Conservation (phyloP, 2,113 vertebrate species). For the Rostratula benghalensis region DNA sequence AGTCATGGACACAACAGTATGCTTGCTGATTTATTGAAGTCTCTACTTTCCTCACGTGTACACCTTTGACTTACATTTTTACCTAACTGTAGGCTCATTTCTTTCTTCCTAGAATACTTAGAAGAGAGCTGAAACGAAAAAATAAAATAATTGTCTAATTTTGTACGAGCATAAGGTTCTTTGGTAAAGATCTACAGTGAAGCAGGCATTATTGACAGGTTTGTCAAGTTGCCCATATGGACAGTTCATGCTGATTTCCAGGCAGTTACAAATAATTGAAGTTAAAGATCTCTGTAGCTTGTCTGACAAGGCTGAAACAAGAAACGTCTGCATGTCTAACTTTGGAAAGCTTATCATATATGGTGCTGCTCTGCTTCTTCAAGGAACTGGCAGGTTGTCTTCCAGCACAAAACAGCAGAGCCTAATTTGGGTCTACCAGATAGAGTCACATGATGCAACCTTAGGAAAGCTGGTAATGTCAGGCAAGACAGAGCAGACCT, state of each 20-base stretch:
- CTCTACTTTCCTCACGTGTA: neutral
- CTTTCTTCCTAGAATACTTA: neutral
- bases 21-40: neutral
- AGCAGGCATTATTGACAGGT: slow-evolving; percentile 26
- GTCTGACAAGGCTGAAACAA: slow-evolving; percentile 13
- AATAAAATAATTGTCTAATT: neutral
- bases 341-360: neutral
- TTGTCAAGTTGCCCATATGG: slow-evolving; percentile 24
- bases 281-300: slow-evolving; percentile 4
- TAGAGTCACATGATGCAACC: neutral
- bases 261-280: slow-evolving; percentile 29
- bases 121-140: neutral
- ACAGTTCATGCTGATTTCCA: slow-evolving; percentile 4
- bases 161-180: neutral
- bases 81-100: neutral
- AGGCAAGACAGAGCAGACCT: neutral
- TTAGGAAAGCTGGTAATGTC: neutral
- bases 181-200: neutral
- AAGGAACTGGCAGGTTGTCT: neutral
- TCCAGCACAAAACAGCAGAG: neutral
- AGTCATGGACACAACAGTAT: neutral
- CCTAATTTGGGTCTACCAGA: neutral
- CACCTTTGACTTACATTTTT: neutral
- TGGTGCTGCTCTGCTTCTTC: neutral
- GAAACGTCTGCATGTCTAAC: neutral